Evolutionary conservation across 2,113 vertebrate genomes (phyloP), one percentile per base, ranked within the genome.

Genomic region (Cryptomyrus ogoouensis): DNA sequence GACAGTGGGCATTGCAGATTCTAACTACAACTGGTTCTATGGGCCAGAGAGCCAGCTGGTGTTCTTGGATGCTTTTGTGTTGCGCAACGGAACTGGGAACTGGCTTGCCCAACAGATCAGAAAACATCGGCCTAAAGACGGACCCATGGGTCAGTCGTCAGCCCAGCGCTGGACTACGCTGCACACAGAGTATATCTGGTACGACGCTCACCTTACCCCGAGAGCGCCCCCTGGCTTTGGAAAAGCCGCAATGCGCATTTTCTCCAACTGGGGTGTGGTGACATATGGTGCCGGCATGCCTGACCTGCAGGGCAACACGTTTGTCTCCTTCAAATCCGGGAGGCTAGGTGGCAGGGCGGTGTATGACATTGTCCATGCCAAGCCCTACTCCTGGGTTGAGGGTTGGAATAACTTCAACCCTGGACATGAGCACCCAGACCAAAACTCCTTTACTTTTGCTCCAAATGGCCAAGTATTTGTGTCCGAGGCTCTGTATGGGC

Each of bases 1-100:
- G 91, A 98, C 97, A 0, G 96, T 99, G 1, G 99, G 99, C 1
- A 93, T 99, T 52, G 99, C 98, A 0, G 99, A 99, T 95, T 99
- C 99, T 39, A 99, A 99, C 96, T 99, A 99, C 93, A 99, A 99
- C 94, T 99, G 98, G 98, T 99, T 99, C 95, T 99, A 99, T 70
- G 98, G 98, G n/a, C 98, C 98, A 0, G 99, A 99, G 94, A 99
- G 99, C 92, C 99, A 99, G 89, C 94, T 99, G 1, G 97, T 98
- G 80, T 99, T 99, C 93, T 94, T 99, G 87, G 98, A 99, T 94
- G 95, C 95, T 0, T 99, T 97, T 66, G 88, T 99, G 17, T 92
- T 99, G 94, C 97, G 94, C 93, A 99, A 96, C 39, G 99, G 99
- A 74, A 97, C 97, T 9, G 98, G 99, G 10, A 99, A 99, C 94